phyloP scores from a whole-genome alignment of 2,113 vertebrate genomes.

The Brevimyrus niger region DNA sequence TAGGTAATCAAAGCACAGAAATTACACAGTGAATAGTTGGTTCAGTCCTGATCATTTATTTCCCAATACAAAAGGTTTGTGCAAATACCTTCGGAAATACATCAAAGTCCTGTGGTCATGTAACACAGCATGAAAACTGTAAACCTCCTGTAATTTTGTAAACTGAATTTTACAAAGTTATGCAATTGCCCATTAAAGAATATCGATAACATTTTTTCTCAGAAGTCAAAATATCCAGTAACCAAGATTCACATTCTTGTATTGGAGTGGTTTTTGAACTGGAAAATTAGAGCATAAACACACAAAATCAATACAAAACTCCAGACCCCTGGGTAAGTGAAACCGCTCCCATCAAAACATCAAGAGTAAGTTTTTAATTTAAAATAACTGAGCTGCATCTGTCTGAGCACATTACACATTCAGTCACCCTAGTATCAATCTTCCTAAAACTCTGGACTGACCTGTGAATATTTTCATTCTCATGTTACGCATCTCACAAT shows the following conservation, averaged over 20 bases:
- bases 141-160: slow-evolving; percentile 51
- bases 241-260: slow-evolving; percentile 64
- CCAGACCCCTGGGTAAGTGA: slow-evolving; percentile 38
- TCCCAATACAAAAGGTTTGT: slow-evolving; percentile 91
- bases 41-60: slow-evolving; percentile 81
- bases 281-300: slow-evolving; percentile 39
- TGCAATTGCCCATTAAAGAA: slow-evolving; percentile 31
- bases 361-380: slow-evolving; percentile 8
- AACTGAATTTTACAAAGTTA: slow-evolving; percentile 49
- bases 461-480: slow-evolving; percentile 3
- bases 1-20: slow-evolving; percentile 35
- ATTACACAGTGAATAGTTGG: slow-evolving; percentile 54
- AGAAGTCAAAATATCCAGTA: slow-evolving; percentile 39
- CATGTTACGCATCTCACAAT: slow-evolving; percentile 2
- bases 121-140: slow-evolving; percentile 55
- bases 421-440: neutral
- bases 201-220: slow-evolving; percentile 27
- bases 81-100: slow-evolving; percentile 74
- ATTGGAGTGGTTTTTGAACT: slow-evolving; percentile 84
- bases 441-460: slow-evolving; percentile 4
- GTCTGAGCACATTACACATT: neutral
- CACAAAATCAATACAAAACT: slow-evolving; percentile 55
- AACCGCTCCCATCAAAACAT: slow-evolving; percentile 30
- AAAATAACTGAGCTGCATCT: neutral
- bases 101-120: slow-evolving; percentile 67